These are phyloP conservation scores for Oceanodroma tethys DNA, from an alignment of 2,113 vertebrate genomes.

Conservation along the genomic window DNA sequence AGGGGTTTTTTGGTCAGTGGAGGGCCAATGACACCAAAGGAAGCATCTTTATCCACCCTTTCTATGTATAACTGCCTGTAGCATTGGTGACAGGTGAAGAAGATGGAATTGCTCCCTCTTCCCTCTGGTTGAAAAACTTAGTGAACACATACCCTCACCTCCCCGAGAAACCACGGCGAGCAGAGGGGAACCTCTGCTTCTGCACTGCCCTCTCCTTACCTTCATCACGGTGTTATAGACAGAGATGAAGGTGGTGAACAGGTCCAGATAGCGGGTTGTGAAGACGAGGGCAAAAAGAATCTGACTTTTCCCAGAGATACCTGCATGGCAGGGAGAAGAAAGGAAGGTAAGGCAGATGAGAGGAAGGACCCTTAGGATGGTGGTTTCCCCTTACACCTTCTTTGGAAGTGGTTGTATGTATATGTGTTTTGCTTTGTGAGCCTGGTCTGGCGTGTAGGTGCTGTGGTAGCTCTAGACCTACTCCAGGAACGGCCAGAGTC, in stretches of 20 bases:
- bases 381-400: neutral
- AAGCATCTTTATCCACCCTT: neutral
- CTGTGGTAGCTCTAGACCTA: neutral
- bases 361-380: neutral
- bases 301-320: conserved; percentile 84
- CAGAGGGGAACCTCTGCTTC: neutral
- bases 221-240: conserved; percentile 83
- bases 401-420: neutral
- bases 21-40: neutral
- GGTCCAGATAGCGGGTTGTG: conserved; percentile 81
- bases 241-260: conserved; percentile 80
- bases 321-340: conserved; percentile 16
- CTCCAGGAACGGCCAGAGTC: neutral
- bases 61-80: too few species aligned
- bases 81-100: neutral
- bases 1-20: accelerated
- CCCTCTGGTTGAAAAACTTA: neutral
- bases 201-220: conserved; percentile 58
- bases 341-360: neutral
- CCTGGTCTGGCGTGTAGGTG: neutral
- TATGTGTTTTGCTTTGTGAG: neutral
- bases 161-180: accelerated
- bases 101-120: neutral
- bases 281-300: conserved; percentile 80
- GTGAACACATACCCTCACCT: neutral